These are phyloP conservation scores for Lophotis ruficrista DNA, from an alignment of 2,113 vertebrate species.

Conservation along the genomic window DNA sequence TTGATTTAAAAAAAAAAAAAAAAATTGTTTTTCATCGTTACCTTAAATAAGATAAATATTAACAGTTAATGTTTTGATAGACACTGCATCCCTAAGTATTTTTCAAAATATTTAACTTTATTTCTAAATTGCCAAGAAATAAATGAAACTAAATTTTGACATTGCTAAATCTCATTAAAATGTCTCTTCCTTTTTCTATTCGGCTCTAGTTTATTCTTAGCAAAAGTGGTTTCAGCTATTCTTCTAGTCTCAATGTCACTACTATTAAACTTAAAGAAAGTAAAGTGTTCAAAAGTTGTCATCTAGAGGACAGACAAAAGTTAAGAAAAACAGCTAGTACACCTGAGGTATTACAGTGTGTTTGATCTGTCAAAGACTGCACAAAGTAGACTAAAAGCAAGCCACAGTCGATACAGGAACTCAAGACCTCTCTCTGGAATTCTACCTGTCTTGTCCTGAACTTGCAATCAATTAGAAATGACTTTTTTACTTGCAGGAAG, in stretches of 20 bases:
- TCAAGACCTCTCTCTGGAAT: not conserved
- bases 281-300: not conserved
- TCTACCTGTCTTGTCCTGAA: not conserved
- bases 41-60: not conserved
- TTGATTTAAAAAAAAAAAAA: too few species aligned
- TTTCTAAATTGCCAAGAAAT: not conserved
- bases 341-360: not conserved
- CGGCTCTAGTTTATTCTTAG: not conserved
- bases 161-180: not conserved
- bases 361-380: slow-evolving; percentile 10
- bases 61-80: not conserved
- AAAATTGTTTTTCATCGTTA: not conserved
- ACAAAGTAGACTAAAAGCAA: not conserved
- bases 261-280: not conserved
- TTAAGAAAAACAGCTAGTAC: not conserved
- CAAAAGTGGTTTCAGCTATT: not conserved
- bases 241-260: not conserved
- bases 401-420: not conserved
- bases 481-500: not conserved
- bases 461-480: not conserved
- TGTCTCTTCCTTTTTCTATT: not conserved
- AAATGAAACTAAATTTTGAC: not conserved
- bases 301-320: not conserved
- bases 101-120: not conserved
- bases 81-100: not conserved